A percentile compares a stretch with the other conserved stretches of the same genome.
Evolutionary conservation across 2,888 invertebrate species (phyloP).

Genomic region (Drosophila paranaensis): DNA sequence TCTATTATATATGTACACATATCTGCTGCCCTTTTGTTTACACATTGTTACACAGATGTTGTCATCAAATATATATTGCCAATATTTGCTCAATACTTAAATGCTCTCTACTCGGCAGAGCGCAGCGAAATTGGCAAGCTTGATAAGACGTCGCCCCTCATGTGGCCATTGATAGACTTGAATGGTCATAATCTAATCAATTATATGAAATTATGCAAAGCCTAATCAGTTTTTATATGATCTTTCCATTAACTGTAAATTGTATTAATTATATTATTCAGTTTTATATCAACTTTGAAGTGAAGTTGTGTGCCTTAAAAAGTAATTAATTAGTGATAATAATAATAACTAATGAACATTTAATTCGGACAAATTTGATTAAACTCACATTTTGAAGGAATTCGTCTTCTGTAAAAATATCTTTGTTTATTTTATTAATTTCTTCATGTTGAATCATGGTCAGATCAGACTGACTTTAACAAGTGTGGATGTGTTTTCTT

Average conservation of each 20-base stretch:
- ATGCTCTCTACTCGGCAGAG: conserved; percentile 20
- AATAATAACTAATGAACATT: neutral
- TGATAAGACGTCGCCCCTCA: conserved; percentile 1
- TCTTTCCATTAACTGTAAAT: neutral
- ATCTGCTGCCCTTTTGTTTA: conserved; percentile 13
- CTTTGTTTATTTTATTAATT: no score
- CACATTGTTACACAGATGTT: conserved; percentile 12
- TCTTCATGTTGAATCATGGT: no score
- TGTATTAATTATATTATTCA: neutral
- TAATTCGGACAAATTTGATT: no score
- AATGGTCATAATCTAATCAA: conserved; percentile 9
- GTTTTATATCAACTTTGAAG: neutral
- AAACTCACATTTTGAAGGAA: no score
- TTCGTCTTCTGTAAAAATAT: no score
- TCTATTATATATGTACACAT: conserved; percentile 3
- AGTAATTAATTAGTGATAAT: neutral
- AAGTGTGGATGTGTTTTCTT: no score
- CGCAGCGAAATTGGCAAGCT: conserved; percentile 25
- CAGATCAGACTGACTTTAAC: no score
- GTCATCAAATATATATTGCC: conserved; percentile 31
- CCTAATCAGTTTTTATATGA: conserved; percentile 2
- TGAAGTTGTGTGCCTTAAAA: no score
- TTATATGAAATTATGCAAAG: neutral
- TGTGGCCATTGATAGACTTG: neutral
- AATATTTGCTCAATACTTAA: conserved; percentile 41